Base-by-base conservation (phyloP, 2,113 vertebrate species). In the Aspiorhynchus laticeps region DNA sequence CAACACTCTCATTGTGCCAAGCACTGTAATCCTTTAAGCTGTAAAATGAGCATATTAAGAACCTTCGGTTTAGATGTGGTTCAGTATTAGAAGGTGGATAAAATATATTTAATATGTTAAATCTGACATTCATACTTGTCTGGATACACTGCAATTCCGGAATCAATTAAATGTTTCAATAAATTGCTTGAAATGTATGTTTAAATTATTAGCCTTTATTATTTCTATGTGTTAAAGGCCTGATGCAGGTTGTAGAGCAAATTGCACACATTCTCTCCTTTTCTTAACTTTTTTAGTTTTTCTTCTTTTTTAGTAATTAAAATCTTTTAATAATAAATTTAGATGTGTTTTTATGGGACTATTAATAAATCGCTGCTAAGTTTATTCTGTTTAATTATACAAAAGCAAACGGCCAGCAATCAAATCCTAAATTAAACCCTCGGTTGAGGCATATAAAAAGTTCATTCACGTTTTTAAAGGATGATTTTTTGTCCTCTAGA, bases 401-500 rank as follows among this genome's bases (percentile, higher is more conserved):
- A 14, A 78, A 91, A 92, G 93, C 90, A 88, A 80, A 91, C 90
- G 89, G 92, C 90, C 85, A 80, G 80, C 43, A 84, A 71, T 85
- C 76, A 76, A 87, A 84, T 83, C 65, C 84, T 89, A 65, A 17
- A 78, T 80, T 36, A 80, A 83, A 88, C 85, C 86, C 31, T 86
- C 87, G 91, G 88, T 51, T 83, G 83, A 90, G 86, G 85, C 87
- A 83, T 83, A 88, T 89, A 85, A 92, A 93, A 79, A 85, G 88
- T 88, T 88, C 53, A 77, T 89, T 88, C 85, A 89, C 86, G 83
- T 87, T 83, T 88, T 88, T 91, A 91, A 94, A 93, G 91, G 91
- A 93, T 93, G 17, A 84, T 80, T 19, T 80, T 80, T 91, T 80
- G 91, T 93, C 93, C 92, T 93, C 91, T 90, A 88, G 79, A 88